phyloP scores from a whole-genome alignment of 2,888 invertebrate genomes.

The Apodemia hepburni region DNA sequence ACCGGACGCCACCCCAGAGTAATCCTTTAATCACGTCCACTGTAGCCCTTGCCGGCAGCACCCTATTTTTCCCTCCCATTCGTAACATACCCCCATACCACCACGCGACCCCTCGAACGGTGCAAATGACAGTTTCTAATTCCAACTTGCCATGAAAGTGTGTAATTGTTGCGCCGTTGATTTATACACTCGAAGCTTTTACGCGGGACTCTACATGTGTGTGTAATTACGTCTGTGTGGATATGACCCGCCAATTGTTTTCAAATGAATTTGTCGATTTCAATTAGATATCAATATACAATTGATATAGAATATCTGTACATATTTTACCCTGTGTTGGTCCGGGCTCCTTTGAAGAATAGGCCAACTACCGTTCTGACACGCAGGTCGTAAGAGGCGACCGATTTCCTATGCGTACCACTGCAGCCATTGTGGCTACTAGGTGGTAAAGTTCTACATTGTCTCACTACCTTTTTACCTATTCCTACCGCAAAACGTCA shows the following conservation, averaged over 20 bases:
- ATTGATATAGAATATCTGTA: background rate
- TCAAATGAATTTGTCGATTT: constrained; percentile 51
- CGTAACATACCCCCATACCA: constrained; percentile 43
- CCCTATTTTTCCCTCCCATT: constrained; percentile 73
- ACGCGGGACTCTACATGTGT: constrained; percentile 57
- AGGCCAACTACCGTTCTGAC: too few species aligned
- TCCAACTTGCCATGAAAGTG: constrained; percentile 81
- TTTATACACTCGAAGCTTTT: constrained; percentile 71
- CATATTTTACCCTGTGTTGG: too few species aligned
- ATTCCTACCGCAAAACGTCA: too few species aligned
- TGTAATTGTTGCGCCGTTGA: constrained; percentile 79
- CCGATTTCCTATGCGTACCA: too few species aligned
- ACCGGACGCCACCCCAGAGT: constrained; percentile 72
- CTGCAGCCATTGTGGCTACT: too few species aligned
- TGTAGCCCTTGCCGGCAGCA: constrained; percentile 72
- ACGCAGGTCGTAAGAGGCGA: too few species aligned
- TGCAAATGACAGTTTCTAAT: constrained; percentile 82
- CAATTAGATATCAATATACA: background rate
- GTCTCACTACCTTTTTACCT: too few species aligned
- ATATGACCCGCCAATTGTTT: constrained; percentile 31
- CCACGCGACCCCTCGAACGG: constrained; percentile 63
- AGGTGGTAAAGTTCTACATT: too few species aligned
- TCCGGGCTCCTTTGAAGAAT: too few species aligned
- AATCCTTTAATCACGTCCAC: constrained; percentile 79
- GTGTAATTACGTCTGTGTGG: constrained; percentile 30